Evolutionary conservation across 2,888 invertebrate genomes (phyloP).

Genomic region (Andrena flavipes): DNA sequence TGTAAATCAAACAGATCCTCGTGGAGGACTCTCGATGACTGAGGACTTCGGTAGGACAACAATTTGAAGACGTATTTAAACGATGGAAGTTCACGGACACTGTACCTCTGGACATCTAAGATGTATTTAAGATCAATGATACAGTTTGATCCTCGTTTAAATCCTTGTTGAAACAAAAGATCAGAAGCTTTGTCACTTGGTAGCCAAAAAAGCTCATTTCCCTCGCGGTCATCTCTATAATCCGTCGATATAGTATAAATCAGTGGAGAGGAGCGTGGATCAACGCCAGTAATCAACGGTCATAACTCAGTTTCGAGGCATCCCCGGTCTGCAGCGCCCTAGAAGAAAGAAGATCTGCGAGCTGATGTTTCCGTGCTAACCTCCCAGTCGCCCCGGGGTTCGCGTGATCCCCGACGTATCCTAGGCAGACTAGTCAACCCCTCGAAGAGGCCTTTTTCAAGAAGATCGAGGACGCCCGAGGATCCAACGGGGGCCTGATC

Average conservation of each 20-base stretch:
- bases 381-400: constrained; percentile 70
- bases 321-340: constrained; percentile 24
- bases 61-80: constrained; percentile 21
- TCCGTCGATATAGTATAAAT: constrained; percentile 11
- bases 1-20: constrained; percentile 42
- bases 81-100: background rate
- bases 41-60: background rate
- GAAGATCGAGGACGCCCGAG: constrained; percentile 75
- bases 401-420: constrained; percentile 79
- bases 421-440: constrained; percentile 77
- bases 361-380: constrained; percentile 73
- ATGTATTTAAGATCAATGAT: no score
- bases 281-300: constrained; percentile 56
- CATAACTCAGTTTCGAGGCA: constrained; percentile 56
- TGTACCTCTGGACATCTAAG: background rate
- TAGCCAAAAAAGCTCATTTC: background rate
- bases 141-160: no score
- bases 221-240: background rate
- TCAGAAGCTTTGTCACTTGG: background rate
- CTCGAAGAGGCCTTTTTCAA: constrained; percentile 73
- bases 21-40: constrained; percentile 12
- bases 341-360: constrained; percentile 55
- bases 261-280: constrained; percentile 30
- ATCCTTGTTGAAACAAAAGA: background rate
- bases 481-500: constrained; percentile 68